Base-by-base conservation (phyloP, 1,140 invertebrate species). In the Sinella curviseta region DNA sequence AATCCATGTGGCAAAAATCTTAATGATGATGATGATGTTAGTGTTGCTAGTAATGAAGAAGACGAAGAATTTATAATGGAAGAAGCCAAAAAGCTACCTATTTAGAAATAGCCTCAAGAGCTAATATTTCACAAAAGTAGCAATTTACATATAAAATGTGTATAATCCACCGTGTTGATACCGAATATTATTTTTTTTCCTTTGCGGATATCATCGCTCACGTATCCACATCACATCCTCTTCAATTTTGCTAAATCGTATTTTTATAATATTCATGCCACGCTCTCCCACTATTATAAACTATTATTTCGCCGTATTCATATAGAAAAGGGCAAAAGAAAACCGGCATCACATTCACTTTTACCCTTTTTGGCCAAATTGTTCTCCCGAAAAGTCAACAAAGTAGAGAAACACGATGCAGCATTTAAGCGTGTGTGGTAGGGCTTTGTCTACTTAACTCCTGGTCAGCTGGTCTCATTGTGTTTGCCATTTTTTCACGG, bases 121-220 rank as follows among this genome's bases (percentile, higher is more conserved):
- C 65, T 70, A 70, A 70, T 70, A 70, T 70, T 70, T 70, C 65
- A 70, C 65, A 70, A 70, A 70, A 8, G 65, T 70, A 70, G 65
- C 65, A 70, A 70, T 70, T 70, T 70, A 70, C 65, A 70, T 70
- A 70, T 33, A 70, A 60, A 70, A 70, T 70, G 30, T 70, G 12
- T 70, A 70, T 70, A 70, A 70, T 70, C 65, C 65, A 33, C 14
- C 8, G 65, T 70, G 65, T 33, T 70, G 65, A 70, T 70, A 70
- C 65, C 28, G 31, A 70, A 70, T 70, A 30, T 70, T 33, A 70
- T 30, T 70, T 31, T 26, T 26, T 31, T 33, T 30, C 31, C 65
- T 70, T 31, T 70, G 30, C 28, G 65, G 65, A 70, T 70, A 70
- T 70, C 28, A 70, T 70, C 65, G 2, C 31, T 31, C 65, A n/a